These are phyloP conservation scores for Urophycis tenuis DNA, from an alignment of 2,797 vertebrate species.

Conservation along the genomic window DNA sequence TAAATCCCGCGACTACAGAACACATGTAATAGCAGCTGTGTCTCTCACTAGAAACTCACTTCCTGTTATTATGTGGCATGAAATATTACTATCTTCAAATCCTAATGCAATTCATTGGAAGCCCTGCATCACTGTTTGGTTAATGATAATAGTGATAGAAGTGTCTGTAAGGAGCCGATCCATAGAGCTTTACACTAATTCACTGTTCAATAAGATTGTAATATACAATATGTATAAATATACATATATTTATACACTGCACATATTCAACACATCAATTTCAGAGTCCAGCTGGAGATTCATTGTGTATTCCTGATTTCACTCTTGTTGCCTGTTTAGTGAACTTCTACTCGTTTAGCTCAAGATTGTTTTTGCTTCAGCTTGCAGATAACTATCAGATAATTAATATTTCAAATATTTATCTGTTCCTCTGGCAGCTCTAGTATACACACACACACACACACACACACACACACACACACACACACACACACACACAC, in stretches of 20 bases:
- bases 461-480: neutral
- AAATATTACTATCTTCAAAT: neutral
- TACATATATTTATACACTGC: neutral
- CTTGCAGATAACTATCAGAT: constrained; percentile 50
- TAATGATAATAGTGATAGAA: neutral
- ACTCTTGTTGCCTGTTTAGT: neutral
- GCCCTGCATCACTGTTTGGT: neutral
- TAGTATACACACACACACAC: constrained; percentile 43
- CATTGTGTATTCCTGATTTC: neutral
- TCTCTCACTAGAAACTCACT: neutral
- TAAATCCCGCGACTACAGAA: neutral
- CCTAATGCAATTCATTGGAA: neutral
- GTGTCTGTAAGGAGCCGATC: neutral
- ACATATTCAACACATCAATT: too few relatives aligned
- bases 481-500: constrained; percentile 1
- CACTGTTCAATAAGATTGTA: neutral
- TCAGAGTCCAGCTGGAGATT: constrained; percentile 2
- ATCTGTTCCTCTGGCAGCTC: constrained; percentile 49
- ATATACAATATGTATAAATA: neutral
- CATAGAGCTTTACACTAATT: neutral
- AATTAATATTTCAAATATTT: constrained; percentile 54
- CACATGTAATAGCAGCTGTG: neutral
- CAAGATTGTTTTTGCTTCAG: constrained; percentile 34
- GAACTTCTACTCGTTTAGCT: constrained; percentile 10
- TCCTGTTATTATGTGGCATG: neutral